Conservation (phyloP, 2,888 invertebrate genomes). For the Choreutis nemorana region DNA sequence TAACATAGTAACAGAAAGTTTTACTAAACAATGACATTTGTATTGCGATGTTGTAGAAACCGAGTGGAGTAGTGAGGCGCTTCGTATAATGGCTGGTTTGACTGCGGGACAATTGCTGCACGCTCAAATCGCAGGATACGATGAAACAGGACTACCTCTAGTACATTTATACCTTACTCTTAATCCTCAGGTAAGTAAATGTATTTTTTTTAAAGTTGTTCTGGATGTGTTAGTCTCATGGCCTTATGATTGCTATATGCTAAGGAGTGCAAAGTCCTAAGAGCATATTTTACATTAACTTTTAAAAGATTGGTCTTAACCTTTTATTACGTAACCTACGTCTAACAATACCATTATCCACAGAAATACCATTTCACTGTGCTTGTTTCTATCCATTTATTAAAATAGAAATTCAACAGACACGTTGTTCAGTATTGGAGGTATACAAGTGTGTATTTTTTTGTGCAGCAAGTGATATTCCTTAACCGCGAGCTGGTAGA, state of each 20-base stretch:
- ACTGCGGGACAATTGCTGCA: slow-evolving; percentile 85
- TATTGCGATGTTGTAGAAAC: slow-evolving; percentile 50
- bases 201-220: too few relatives aligned
- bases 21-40: too few relatives aligned
- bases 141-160: slow-evolving; percentile 79
- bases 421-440: too few relatives aligned
- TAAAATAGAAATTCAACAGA: too few relatives aligned
- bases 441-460: slow-evolving; percentile 13
- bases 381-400: too few relatives aligned
- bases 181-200: slow-evolving; percentile 77
- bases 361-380: too few relatives aligned
- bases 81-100: slow-evolving; percentile 78
- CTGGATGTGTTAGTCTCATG: too few relatives aligned
- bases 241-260: too few relatives aligned
- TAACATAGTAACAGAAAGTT: too few relatives aligned
- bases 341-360: too few relatives aligned
- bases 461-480: slow-evolving; percentile 78
- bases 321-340: not conserved
- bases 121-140: slow-evolving; percentile 88
- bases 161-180: slow-evolving; percentile 82
- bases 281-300: too few relatives aligned
- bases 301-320: not conserved
- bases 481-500: slow-evolving; percentile 88
- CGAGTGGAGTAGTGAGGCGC: slow-evolving; percentile 82
- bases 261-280: too few relatives aligned